phyloP scores from a whole-genome alignment of 1,140 invertebrate genomes.

The Gryllus bimaculatus region DNA sequence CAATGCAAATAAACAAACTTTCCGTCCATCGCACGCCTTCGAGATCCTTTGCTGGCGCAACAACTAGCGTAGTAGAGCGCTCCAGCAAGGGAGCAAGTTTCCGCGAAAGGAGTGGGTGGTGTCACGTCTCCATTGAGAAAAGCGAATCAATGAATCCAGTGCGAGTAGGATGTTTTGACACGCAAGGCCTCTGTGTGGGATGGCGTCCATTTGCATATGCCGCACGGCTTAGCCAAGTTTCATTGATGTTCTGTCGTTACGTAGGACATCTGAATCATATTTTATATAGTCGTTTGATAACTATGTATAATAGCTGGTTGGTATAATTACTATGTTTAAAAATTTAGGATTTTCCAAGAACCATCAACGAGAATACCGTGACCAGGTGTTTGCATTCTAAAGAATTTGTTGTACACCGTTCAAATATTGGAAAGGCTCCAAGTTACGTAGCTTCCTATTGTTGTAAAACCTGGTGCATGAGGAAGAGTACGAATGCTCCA shows the following conservation, averaged over 20 bases:
- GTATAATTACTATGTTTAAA: too few species aligned
- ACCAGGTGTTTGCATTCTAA: too few species aligned
- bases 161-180: neutral
- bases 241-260: neutral
- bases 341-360: too few species aligned
- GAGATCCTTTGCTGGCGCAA: neutral
- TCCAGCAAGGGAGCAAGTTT: neutral
- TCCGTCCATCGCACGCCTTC: neutral
- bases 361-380: too few species aligned
- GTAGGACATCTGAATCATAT: neutral
- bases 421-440: too few species aligned
- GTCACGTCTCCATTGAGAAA: neutral
- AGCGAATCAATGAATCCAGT: neutral
- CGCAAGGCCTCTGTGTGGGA: neutral
- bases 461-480: too few species aligned
- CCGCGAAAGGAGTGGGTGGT: neutral
- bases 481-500: too few species aligned
- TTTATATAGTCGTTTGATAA: too few species aligned
- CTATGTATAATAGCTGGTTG: too few species aligned
- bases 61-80: neutral
- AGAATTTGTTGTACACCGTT: too few species aligned
- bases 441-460: too few species aligned
- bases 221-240: neutral
- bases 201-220: neutral
- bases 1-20: neutral